Evolutionary conservation across 1,140 invertebrate species (phyloP), one percentile per base, ranked within the genome.

Genomic region (Mactra quadrangularis): DNA sequence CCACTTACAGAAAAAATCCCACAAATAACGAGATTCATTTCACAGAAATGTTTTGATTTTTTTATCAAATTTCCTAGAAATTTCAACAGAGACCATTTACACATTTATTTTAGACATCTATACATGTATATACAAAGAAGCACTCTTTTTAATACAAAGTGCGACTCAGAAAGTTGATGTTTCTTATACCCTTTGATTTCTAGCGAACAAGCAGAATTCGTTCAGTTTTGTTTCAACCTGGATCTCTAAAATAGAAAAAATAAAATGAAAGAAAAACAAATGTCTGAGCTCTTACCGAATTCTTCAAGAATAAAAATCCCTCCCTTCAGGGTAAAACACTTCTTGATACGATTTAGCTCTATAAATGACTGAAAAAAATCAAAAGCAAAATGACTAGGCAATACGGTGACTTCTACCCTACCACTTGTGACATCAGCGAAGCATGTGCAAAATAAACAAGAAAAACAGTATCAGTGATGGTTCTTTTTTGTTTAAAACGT

Each of bases 251-350:
- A 75, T 70, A 68, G 81, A 72, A 74, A 74, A 72, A 72, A 68
- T 35, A 83, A 57, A 71, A 55, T 55, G 57, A 81, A 83, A 79
- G 55, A 57, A 60, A 76, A 83, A 85, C 33, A 78, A 84, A 79
- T 71, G 68, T 35, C 41, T 62, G 71, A 71, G 17, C 13, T 77
- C 98, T 93, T 93, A 93, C 93, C 93, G 92, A 93, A 93, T 90
- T 93, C 93, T 95, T 99, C 99, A 93, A 99, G 95, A 92, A 99
- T 96, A 95, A 99, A 99, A 93, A 99, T 97, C 92, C 97, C 98
- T 93, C 98, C 98, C 94, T 98, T 99, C 94, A 98, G 97, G 78
- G 98, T 99, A 95, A 99, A 99, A 95, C 98, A 99, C 94, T 99
- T 99, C 93, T 98, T 96, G 94, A 99, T 99, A 94, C 99, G 98